Evolutionary conservation across 2,797 vertebrate genomes (phyloP).

Genomic region (Alosa sapidissima): DNA sequence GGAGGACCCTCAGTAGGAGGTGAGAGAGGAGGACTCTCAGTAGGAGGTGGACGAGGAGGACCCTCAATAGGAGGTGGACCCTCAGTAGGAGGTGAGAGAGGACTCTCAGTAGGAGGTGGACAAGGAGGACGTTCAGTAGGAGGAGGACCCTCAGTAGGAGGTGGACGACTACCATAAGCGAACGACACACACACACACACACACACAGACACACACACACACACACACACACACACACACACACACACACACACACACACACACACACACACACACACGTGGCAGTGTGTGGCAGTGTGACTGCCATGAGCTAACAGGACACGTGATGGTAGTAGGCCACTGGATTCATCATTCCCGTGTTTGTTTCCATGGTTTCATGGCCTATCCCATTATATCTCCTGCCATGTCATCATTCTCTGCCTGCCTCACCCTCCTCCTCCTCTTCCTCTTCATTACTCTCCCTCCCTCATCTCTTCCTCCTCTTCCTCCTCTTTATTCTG

Average conservation of each 20-base stretch:
- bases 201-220: neutral
- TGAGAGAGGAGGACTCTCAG: too few relatives aligned
- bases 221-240: neutral
- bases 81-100: too few relatives aligned
- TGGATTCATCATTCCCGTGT: neutral
- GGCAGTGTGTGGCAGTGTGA: too few relatives aligned
- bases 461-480: neutral
- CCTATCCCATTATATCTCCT: conserved; percentile 20
- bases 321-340: neutral
- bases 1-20: too few relatives aligned
- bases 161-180: too few relatives aligned
- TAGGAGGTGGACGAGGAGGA: too few relatives aligned
- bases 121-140: too few relatives aligned
- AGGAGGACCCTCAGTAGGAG: too few relatives aligned
- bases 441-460: neutral
- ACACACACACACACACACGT: neutral
- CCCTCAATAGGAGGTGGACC: too few relatives aligned
- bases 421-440: neutral
- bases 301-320: neutral
- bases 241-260: neutral
- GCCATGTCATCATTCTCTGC: neutral
- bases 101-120: too few relatives aligned
- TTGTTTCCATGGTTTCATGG: neutral
- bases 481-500: neutral
- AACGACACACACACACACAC: neutral